A percentile compares a stretch with the other conserved stretches of the same genome.
Evolutionary conservation across 2,797 vertebrate species (phyloP).

Genomic region (Thripadectes ignobilis): DNA sequence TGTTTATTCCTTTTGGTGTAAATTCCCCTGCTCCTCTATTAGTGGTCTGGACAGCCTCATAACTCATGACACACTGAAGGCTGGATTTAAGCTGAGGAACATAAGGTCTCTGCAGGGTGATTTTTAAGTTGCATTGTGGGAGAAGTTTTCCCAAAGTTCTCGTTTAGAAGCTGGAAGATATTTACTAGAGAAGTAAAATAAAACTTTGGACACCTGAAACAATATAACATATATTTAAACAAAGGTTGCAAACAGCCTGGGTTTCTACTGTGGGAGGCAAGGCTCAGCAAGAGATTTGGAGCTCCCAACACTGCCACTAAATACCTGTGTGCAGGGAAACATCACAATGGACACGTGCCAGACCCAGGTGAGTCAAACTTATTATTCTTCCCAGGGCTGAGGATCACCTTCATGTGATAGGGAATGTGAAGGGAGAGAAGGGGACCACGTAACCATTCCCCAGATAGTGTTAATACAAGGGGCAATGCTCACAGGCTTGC

Average conservation of each 20-base stretch:
- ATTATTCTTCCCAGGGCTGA: background rate
- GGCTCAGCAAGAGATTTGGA: background rate
- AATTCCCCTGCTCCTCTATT: slow-evolving; percentile 42
- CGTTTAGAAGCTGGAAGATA: slow-evolving; percentile 15
- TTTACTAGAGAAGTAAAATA: slow-evolving; percentile 46
- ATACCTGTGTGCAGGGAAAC: background rate
- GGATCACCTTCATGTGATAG: background rate
- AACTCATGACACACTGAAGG: slow-evolving; percentile 51
- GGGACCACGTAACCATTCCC: rapidly evolving
- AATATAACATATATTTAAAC: background rate
- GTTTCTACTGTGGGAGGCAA: background rate
- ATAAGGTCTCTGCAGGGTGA: slow-evolving; percentile 28
- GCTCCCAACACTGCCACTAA: background rate
- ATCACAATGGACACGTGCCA: rapidly evolving
- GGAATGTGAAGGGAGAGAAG: background rate
- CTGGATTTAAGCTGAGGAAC: slow-evolving; percentile 46
- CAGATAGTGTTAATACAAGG: background rate
- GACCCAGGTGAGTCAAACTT: background rate
- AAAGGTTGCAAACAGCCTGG: background rate
- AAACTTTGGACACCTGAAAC: slow-evolving; percentile 60
- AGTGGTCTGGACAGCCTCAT: slow-evolving; percentile 62
- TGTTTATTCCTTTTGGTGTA: slow-evolving; percentile 64
- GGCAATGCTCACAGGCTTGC: background rate
- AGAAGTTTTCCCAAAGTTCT: slow-evolving; percentile 37
- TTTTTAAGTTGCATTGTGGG: slow-evolving; percentile 45